A percentile compares a stretch with the other conserved stretches of the same genome.
phyloP scores from a whole-genome alignment of 2,888 invertebrate species.

The Lycaena phlaeas region DNA sequence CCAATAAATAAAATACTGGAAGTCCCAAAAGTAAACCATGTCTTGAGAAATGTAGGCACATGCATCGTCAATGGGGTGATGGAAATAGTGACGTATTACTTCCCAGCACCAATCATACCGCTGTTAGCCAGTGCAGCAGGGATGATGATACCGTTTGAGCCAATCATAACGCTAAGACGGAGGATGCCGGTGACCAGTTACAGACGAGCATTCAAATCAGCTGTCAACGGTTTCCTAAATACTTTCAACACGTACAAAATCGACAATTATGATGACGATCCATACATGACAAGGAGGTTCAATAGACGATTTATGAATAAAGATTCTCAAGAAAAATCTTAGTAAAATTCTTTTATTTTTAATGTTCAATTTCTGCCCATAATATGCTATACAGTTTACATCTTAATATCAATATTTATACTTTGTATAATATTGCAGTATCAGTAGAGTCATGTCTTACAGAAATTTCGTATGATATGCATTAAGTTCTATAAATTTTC shows the following conservation, averaged over 20 bases:
- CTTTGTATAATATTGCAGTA: too few relatives aligned
- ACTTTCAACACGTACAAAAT: conserved; percentile 49
- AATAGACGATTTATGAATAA: conserved; percentile 46
- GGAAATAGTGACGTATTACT: conserved; percentile 47
- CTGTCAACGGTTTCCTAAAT: conserved; percentile 43
- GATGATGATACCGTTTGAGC: conserved; percentile 56
- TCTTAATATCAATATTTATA: too few relatives aligned
- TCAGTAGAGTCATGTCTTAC: too few relatives aligned
- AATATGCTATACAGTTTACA: too few relatives aligned
- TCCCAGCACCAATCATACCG: conserved; percentile 55
- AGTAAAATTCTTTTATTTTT: too few relatives aligned
- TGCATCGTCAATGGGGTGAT: conserved; percentile 57
- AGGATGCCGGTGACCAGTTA: conserved; percentile 57
- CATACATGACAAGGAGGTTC: conserved; percentile 55
- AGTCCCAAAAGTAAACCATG: conserved; percentile 39
- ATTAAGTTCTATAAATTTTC: too few relatives aligned
- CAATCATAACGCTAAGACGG: conserved; percentile 46
- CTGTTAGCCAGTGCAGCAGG: conserved; percentile 54
- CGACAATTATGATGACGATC: conserved; percentile 39
- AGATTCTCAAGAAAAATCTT: conserved; percentile 17
- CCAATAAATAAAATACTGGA: conserved; percentile 31
- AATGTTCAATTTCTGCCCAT: too few relatives aligned
- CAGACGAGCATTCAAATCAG: conserved; percentile 49
- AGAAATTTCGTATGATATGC: too few relatives aligned
- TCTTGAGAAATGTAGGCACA: conserved; percentile 47